phyloP scores from a whole-genome alignment of 2,113 vertebrate genomes.

The Lates calcarifer region DNA sequence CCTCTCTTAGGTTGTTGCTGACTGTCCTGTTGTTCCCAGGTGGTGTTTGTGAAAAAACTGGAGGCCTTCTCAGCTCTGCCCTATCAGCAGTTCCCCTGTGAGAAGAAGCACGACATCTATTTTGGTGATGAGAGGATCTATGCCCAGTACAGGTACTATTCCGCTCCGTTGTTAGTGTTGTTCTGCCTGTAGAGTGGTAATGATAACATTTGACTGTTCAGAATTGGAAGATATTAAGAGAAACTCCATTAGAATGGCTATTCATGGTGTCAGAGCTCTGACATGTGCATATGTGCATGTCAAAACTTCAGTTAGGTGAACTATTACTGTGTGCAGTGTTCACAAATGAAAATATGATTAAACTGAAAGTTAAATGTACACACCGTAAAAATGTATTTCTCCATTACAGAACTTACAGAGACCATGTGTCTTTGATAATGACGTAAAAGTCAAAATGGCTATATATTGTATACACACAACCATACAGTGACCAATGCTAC shows the following conservation, averaged over 20 bases:
- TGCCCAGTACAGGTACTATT: conserved; percentile 89
- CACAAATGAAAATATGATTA: neutral
- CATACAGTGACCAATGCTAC: neutral
- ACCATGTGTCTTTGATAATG: neutral
- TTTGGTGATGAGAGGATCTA: conserved; percentile 89
- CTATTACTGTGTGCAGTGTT: neutral
- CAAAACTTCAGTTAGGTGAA: neutral
- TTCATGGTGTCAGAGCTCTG: too few species aligned
- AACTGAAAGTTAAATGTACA: neutral
- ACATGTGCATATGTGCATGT: neutral
- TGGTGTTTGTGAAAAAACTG: conserved; percentile 91
- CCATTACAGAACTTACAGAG: neutral
- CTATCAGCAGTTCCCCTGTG: conserved; percentile 88
- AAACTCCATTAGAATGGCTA: neutral
- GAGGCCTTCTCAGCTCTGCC: conserved; percentile 87
- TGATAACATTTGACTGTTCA: neutral
- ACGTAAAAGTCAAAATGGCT: neutral
- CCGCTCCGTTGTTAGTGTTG: neutral
- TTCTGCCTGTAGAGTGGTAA: neutral
- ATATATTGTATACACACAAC: neutral
- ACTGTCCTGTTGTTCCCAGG: conserved; percentile 80
- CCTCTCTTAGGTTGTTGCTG: neutral
- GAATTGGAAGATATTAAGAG: neutral
- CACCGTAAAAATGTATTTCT: too few species aligned
- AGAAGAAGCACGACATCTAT: conserved; percentile 94